These are phyloP conservation scores for Tenthredo amoena DNA, from an alignment of 2,888 invertebrate genomes.

Conservation along the genomic window DNA sequence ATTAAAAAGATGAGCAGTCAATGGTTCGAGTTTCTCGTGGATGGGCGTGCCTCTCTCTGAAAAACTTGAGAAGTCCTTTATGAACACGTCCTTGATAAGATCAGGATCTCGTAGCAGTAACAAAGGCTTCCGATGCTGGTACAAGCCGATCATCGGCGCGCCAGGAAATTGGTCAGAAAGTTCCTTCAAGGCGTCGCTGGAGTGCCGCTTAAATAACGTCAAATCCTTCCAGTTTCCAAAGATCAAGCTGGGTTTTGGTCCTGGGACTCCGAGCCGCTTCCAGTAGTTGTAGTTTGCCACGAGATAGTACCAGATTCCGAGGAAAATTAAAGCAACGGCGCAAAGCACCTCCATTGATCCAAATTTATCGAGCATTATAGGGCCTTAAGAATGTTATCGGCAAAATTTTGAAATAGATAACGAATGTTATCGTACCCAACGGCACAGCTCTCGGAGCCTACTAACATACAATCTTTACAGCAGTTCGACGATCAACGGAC, in stretches of 20 bases:
- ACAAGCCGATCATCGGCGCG: constrained; percentile 75
- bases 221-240: constrained; percentile 77
- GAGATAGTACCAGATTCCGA: constrained; percentile 69
- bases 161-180: constrained; percentile 65
- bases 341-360: constrained; percentile 57
- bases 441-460: background rate
- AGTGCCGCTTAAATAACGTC: constrained; percentile 67
- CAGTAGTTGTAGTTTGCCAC: constrained; percentile 76
- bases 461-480: background rate
- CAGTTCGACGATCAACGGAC: background rate
- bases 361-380: background rate
- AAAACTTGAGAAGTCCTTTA: constrained; percentile 76
- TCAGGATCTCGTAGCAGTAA: constrained; percentile 74
- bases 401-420: background rate
- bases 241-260: constrained; percentile 73
- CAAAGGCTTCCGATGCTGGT: constrained; percentile 70
- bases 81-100: constrained; percentile 73
- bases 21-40: constrained; percentile 77
- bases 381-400: background rate
- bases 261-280: constrained; percentile 74
- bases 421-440: background rate
- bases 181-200: constrained; percentile 72
- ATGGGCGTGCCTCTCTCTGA: constrained; percentile 73
- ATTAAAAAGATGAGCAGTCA: constrained; percentile 79
- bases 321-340: constrained; percentile 50